Conservation (phyloP, 2,888 invertebrate genomes). For the Agrotis puta region DNA sequence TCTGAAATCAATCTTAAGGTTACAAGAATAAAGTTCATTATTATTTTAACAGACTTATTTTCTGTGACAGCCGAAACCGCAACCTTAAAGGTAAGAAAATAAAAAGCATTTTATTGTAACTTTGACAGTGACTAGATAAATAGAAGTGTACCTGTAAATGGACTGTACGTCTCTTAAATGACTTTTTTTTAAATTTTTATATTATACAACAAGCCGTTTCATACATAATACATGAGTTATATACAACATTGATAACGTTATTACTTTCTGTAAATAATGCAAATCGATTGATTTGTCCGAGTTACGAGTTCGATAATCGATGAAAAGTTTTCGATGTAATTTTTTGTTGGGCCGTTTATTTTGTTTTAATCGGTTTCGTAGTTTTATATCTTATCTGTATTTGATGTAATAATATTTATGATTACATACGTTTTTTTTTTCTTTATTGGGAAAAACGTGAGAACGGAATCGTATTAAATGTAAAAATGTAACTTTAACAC, state of each 20-base stretch:
- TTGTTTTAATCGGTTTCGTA: slow-evolving; percentile 17
- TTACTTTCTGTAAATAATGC: slow-evolving; percentile 58
- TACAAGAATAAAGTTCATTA: too few relatives aligned
- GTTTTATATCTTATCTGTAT: slow-evolving; percentile 16
- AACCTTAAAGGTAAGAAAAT: too few relatives aligned
- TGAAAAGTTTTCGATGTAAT: slow-evolving; percentile 40
- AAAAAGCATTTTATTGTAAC: too few relatives aligned
- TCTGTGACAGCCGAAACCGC: too few relatives aligned
- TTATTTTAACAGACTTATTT: too few relatives aligned
- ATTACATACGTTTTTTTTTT: background rate
- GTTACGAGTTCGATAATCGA: slow-evolving; percentile 31
- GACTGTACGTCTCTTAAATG: slow-evolving; percentile 1
- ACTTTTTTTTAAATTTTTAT: slow-evolving; percentile 47
- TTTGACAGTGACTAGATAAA: too few relatives aligned
- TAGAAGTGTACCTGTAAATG: background rate
- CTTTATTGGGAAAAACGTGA: slow-evolving; percentile 31
- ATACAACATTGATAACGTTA: slow-evolving; percentile 67
- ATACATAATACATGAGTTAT: slow-evolving; percentile 61
- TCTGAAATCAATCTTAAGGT: background rate
- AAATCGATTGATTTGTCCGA: slow-evolving; percentile 49
- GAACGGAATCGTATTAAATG: slow-evolving; percentile 13
- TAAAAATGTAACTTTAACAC: background rate
- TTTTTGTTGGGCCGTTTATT: slow-evolving; percentile 46
- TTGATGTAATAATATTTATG: slow-evolving; percentile 19
- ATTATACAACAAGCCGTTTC: slow-evolving; percentile 29